Evolutionary conservation across 2,797 vertebrate genomes (phyloP).

Genomic region (Gallirallus australis): DNA sequence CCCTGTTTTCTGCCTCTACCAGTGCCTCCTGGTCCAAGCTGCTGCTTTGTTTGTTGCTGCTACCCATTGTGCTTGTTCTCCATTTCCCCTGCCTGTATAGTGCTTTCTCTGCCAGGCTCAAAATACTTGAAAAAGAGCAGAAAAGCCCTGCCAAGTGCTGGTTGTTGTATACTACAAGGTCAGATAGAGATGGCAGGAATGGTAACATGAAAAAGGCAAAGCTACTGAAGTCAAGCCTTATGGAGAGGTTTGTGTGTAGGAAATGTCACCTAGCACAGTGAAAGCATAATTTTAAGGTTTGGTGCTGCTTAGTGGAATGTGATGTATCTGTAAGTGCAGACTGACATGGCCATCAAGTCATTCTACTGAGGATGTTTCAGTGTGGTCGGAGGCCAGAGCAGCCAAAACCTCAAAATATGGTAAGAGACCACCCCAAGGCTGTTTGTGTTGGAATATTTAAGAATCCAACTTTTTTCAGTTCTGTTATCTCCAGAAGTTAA

Average conservation of each 20-base stretch:
- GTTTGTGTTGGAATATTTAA: neutral
- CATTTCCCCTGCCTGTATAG: neutral
- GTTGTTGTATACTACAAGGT: neutral
- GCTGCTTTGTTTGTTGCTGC: constrained; percentile 17
- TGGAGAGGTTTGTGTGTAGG: neutral
- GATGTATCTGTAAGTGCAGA: neutral
- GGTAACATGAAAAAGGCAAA: neutral
- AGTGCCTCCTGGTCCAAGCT: neutral
- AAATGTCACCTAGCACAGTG: neutral
- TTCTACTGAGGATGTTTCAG: neutral
- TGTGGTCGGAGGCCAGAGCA: neutral
- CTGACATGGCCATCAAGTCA: neutral
- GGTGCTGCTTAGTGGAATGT: neutral
- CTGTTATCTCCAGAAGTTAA: neutral
- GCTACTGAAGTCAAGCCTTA: neutral
- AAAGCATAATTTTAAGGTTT: neutral
- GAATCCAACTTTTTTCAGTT: neutral
- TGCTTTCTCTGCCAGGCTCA: neutral
- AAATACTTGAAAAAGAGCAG: neutral
- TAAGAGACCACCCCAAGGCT: neutral
- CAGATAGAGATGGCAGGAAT: neutral
- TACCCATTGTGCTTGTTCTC: neutral
- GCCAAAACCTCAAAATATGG: neutral
- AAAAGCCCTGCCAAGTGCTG: neutral
- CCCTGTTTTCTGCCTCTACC: constrained; percentile 20